phyloP scores from a whole-genome alignment of 1,140 invertebrate species.

The Drosophila lini region DNA sequence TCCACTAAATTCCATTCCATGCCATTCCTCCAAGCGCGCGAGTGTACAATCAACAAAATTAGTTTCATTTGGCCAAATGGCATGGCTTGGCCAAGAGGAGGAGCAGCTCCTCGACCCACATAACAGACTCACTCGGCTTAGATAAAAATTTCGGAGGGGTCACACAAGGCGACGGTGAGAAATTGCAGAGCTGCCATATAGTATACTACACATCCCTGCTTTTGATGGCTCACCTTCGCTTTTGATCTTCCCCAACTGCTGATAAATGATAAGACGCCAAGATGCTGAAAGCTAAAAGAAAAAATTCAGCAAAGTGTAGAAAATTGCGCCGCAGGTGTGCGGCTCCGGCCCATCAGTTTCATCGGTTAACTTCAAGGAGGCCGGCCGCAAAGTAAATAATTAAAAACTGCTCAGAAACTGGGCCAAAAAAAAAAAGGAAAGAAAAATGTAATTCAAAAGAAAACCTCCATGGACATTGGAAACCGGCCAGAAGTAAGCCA shows the following conservation, averaged over 20 bases:
- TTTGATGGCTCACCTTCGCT: conserved; percentile 66
- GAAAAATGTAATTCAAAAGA: conserved; percentile 25
- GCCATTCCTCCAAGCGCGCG: conserved; percentile 37
- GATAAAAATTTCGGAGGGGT: conserved; percentile 34
- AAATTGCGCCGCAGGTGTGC: conserved; percentile 72
- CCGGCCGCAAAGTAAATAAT: conserved; percentile 37
- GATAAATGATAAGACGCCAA: conserved; percentile 73
- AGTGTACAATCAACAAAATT: conserved; percentile 76
- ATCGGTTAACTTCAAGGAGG: conserved; percentile 35
- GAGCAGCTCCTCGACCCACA: conserved; percentile 51
- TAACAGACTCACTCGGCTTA: conserved; percentile 66
- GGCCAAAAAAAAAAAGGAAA: neutral
- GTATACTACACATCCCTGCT: conserved; percentile 18
- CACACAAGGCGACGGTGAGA: conserved; percentile 11
- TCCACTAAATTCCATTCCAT: conserved; percentile 7
- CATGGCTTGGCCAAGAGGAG: conserved; percentile 45
- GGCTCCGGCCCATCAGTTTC: conserved; percentile 22
- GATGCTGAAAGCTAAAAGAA: conserved; percentile 26
- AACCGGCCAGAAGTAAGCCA: conserved; percentile 6
- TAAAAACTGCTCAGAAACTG: conserved; percentile 26
- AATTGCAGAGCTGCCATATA: conserved; percentile 13
- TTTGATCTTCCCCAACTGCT: conserved; percentile 69
- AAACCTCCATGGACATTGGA: conserved; percentile 20
- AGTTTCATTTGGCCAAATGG: conserved; percentile 80
- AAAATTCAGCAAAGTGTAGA: conserved; percentile 65